These are phyloP conservation scores for Pheucticus melanocephalus DNA, from an alignment of 2,113 vertebrate genomes.

Conservation along the genomic window DNA sequence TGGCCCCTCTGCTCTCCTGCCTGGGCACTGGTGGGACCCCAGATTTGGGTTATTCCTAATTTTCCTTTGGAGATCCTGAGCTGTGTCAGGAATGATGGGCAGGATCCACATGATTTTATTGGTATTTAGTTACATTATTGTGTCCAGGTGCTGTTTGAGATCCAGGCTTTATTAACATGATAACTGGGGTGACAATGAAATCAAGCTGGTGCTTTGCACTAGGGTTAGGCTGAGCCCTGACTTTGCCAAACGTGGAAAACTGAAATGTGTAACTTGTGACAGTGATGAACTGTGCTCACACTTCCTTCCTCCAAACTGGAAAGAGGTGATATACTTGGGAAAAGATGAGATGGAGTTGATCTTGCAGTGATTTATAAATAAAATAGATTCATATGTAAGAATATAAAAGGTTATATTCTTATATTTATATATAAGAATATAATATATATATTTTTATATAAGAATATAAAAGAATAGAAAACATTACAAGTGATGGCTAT, in stretches of 20 bases:
- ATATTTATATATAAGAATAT: not conserved
- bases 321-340: not conserved
- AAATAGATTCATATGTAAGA: not conserved
- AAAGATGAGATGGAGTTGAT: accelerated
- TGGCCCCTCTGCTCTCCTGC: not conserved
- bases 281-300: not conserved
- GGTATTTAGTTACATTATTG: not conserved
- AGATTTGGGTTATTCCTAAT: not conserved
- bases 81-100: accelerated
- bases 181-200: not conserved
- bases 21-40: not conserved
- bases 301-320: not conserved
- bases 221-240: not conserved
- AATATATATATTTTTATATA: not conserved
- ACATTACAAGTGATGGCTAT: not conserved
- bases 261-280: not conserved
- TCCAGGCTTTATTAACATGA: not conserved
- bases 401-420: not conserved
- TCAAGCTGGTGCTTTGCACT: not conserved
- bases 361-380: not conserved
- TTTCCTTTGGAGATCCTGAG: not conserved
- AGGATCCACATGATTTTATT: not conserved
- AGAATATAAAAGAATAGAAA: not conserved
- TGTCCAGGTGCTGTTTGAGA: not conserved
- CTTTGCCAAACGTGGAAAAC: not conserved